Conservation (phyloP, 2,797 vertebrate species). For the Onychomys leucogaster region DNA sequence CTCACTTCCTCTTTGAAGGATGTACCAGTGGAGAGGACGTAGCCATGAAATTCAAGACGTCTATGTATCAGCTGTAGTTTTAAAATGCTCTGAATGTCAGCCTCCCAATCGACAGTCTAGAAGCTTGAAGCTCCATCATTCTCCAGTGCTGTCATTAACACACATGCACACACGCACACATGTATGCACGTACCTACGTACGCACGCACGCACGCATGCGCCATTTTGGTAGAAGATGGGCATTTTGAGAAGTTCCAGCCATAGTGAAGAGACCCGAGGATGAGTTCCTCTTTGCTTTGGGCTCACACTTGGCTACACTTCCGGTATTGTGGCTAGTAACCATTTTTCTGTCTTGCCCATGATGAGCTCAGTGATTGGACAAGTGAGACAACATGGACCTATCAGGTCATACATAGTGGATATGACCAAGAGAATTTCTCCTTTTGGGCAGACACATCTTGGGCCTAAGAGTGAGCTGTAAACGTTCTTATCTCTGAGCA, state of each 20-base stretch:
- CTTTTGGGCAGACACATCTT: conserved; percentile 39
- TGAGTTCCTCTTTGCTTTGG: neutral
- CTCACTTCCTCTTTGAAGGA: neutral
- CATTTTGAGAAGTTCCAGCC: neutral
- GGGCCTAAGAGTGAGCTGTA: conserved; percentile 4
- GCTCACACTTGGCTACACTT: rapidly evolving
- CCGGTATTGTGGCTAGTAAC: neutral
- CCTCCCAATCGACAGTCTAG: neutral
- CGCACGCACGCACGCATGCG: neutral
- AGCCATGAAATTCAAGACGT: neutral
- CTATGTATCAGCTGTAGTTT: neutral
- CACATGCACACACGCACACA: neutral
- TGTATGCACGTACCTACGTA: too few species aligned
- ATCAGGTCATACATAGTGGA: rapidly evolving
- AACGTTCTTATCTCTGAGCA: neutral
- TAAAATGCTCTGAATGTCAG: too few species aligned
- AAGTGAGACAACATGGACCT: neutral
- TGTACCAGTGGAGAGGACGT: neutral
- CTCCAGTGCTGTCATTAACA: neutral
- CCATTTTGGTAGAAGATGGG: neutral
- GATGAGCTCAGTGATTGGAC: neutral
- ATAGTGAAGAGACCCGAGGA: neutral
- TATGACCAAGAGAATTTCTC: conserved; percentile 38
- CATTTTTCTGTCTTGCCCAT: neutral
- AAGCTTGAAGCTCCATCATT: neutral